phyloP scores from a whole-genome alignment of 2,113 vertebrate genomes.

The Martes martes region DNA sequence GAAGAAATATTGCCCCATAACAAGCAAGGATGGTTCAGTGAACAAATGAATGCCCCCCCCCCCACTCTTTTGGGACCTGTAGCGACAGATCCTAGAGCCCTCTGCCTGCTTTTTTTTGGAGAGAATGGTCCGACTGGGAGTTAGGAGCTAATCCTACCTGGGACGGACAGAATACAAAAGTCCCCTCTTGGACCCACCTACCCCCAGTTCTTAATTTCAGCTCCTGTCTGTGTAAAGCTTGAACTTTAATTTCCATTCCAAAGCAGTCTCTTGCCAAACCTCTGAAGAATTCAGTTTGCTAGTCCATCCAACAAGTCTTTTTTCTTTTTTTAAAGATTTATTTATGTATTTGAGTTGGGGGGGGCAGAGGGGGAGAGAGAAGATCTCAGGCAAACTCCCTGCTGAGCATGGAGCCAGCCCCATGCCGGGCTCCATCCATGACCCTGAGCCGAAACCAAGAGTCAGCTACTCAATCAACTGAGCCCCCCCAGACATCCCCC shows the following conservation, averaged over 20 bases:
- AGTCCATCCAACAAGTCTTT: background rate
- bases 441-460: background rate
- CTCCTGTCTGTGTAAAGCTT: background rate
- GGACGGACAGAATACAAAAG: background rate
- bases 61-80: background rate
- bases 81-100: fast-evolving
- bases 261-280: background rate
- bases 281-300: slow-evolving; percentile 2
- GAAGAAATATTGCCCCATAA: background rate
- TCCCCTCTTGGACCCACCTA: background rate
- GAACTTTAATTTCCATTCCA: background rate
- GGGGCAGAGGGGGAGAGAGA: background rate
- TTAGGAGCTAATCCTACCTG: background rate
- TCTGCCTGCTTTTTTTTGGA: background rate
- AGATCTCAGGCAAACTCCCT: background rate
- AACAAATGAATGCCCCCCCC: background rate
- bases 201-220: background rate
- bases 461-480: background rate
- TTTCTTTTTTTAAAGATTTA: background rate
- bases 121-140: background rate
- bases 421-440: background rate
- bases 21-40: background rate
- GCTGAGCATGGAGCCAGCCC: background rate
- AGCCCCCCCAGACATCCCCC: background rate
- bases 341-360: background rate